Evolutionary conservation across 2,113 vertebrate genomes (phyloP), one percentile per base, ranked within the genome.

Genomic region (Gasterosteus nipponicus): DNA sequence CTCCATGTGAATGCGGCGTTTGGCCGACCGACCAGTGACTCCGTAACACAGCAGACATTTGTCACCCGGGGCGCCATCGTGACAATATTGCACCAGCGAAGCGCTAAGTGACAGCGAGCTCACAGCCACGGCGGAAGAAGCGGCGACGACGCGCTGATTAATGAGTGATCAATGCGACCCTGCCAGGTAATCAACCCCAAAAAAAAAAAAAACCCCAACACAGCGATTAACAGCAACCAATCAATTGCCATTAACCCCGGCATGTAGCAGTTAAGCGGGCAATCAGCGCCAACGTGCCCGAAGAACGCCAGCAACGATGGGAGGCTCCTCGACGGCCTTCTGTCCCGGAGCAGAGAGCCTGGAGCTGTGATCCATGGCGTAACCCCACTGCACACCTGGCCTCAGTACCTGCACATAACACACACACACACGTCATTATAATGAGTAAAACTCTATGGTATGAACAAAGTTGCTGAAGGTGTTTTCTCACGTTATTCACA

Each of bases 241-340:
- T 94, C 91, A 82, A 93, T 93, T 68, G 80, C 89, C 41, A 89
- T 92, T 92, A 90, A 94, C 91, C 89, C 86, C 75, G 89, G 75
- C 54, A 22, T 86, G 85, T 78, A 77, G 49, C 69, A 77, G 77
- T 86, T 85, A 79, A 85, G 80, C 73, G 71, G 84, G 69, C 81
- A 83, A 80, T 90, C 80, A 75, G 73, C 41, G 51, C 72, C 67
- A 56, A 54, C 46, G 73, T 63, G 59, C 10, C 19, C 84, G 85
- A 89, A 80, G 29, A 84, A 84, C 15, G 74, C 31, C 70, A 41
- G 65, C 77, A 81, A 84, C 78, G 22, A 81, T 59, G 59, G 75
- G 75, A 74, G 51, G 33, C 73, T 70, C 53, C 82, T 84, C 49
- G 80, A 82, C 60, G 62, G 77, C 76, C 83, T 57, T 87, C 85